A percentile compares a stretch with the other conserved stretches of the same genome.
Conservation (phyloP, 1,140 invertebrate genomes). For the Atta cephalotes region DNA sequence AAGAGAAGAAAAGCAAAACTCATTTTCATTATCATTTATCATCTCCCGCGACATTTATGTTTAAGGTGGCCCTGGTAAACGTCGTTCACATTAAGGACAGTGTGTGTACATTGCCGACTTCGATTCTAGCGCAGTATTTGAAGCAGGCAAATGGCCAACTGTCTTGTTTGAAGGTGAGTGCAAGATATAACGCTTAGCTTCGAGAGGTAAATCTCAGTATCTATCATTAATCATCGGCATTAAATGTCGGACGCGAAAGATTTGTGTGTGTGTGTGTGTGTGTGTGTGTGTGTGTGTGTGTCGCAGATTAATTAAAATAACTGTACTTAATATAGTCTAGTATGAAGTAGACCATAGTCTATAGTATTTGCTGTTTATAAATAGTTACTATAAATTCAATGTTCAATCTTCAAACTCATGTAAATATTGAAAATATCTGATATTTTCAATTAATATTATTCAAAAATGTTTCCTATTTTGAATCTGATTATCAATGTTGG, state of each 20-base stretch:
- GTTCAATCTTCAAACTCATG: too few relatives aligned
- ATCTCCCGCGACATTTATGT: constrained; percentile 23
- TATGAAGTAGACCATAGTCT: too few relatives aligned
- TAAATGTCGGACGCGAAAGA: neutral
- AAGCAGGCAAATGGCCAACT: constrained; percentile 94
- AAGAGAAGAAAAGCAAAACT: neutral
- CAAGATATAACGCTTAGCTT: neutral
- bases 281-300: too few relatives aligned
- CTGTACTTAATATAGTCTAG: too few relatives aligned
- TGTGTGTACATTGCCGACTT: constrained; percentile 91
- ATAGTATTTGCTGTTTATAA: too few relatives aligned
- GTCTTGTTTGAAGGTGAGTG: constrained; percentile 91
- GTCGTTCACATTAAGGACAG: constrained; percentile 93
- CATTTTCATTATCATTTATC: neutral
- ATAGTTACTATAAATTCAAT: too few relatives aligned
- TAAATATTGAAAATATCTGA: too few relatives aligned
- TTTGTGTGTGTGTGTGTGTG: too few relatives aligned
- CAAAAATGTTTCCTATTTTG: too few relatives aligned
- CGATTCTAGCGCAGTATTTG: constrained; percentile 92
- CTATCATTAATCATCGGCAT: neutral
- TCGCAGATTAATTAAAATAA: too few relatives aligned
- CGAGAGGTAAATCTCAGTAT: neutral
- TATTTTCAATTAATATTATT: too few relatives aligned
- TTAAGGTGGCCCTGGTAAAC: constrained; percentile 91
- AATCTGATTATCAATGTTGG: too few relatives aligned